These are phyloP conservation scores for Ovibos moschatus DNA, from an alignment of 2,113 vertebrate species.

Conservation along the genomic window DNA sequence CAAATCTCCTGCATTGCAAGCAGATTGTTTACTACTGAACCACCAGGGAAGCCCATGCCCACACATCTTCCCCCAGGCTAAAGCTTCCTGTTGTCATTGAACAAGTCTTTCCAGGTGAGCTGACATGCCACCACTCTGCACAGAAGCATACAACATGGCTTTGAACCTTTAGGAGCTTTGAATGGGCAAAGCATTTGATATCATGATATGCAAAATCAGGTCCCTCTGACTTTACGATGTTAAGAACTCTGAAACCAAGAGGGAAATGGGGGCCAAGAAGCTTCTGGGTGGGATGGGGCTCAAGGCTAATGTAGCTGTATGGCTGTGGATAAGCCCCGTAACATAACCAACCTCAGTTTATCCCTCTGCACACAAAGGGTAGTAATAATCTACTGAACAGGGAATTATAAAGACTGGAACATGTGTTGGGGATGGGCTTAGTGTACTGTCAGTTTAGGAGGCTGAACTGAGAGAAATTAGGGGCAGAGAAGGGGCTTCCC, in stretches of 20 bases:
- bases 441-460: neutral
- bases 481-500: neutral
- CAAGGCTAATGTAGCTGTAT: neutral
- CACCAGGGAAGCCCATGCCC: neutral
- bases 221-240: neutral
- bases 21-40: neutral
- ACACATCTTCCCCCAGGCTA: neutral
- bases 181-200: neutral
- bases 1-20: neutral
- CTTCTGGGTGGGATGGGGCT: neutral
- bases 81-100: neutral
- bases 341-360: neutral
- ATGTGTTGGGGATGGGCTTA: rapidly evolving
- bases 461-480: neutral
- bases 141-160: rapidly evolving
- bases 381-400: neutral
- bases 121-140: rapidly evolving
- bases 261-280: neutral
- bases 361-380: neutral
- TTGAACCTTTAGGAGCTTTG: neutral
- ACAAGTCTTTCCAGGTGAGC: neutral
- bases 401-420: neutral
- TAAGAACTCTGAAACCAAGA: neutral
- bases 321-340: neutral
- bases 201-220: neutral